Evolutionary conservation across 2,113 vertebrate species (phyloP).

Genomic region (Tringa solitaria): DNA sequence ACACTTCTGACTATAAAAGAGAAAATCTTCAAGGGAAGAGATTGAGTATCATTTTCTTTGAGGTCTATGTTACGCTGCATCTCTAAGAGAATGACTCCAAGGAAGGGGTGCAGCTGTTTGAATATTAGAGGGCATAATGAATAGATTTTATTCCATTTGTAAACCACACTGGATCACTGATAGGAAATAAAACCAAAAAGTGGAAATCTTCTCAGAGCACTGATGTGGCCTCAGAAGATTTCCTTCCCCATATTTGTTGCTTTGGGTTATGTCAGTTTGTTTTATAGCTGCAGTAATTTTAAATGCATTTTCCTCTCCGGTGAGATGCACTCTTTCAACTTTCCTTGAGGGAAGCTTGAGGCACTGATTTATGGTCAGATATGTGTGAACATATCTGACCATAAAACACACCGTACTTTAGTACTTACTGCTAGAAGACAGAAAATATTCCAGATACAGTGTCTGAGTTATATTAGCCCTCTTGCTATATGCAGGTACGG

Average conservation of each 20-base stretch:
- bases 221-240: conserved; percentile 49
- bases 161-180: conserved; percentile 55
- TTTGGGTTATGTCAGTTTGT: conserved; percentile 73
- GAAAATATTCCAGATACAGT: conserved; percentile 13
- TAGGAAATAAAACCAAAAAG: conserved; percentile 65
- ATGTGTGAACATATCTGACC: conserved; percentile 18
- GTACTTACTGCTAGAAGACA: conserved; percentile 35
- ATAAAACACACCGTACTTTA: conserved; percentile 54
- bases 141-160: conserved; percentile 51
- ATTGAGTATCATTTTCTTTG: not conserved
- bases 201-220: conserved; percentile 52
- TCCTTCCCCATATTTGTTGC: conserved; percentile 59
- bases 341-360: conserved; percentile 67
- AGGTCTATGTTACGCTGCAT: not conserved
- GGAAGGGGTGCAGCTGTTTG: not conserved
- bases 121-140: conserved; percentile 42
- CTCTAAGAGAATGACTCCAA: not conserved
- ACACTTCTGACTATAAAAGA: not conserved
- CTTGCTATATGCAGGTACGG: not conserved
- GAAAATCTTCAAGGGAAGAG: not conserved
- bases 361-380: conserved; percentile 69
- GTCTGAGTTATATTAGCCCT: not conserved
- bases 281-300: conserved; percentile 73
- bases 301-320: conserved; percentile 71
- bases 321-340: conserved; percentile 71